phyloP scores from a whole-genome alignment of 2,888 invertebrate genomes.

The Argynnis bischoffii region DNA sequence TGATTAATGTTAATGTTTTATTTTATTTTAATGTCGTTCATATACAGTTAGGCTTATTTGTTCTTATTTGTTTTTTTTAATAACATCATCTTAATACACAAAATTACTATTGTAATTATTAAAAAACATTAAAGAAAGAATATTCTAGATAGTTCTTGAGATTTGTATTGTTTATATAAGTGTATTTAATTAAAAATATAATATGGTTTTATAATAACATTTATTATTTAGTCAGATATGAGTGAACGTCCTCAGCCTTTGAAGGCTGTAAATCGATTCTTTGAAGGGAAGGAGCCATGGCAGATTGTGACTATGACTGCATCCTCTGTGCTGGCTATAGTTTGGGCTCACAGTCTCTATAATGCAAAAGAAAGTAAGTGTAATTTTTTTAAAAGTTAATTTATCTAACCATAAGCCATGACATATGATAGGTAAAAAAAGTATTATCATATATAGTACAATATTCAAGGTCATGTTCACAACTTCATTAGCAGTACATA shows the following conservation, averaged over 20 bases:
- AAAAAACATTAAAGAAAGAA: background rate
- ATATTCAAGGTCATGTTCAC: background rate
- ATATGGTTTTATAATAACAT: background rate
- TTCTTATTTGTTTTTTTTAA: background rate
- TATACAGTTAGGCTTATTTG: no score
- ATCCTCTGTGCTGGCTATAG: conserved; percentile 85
- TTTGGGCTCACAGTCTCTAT: conserved; percentile 89
- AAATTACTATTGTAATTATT: background rate
- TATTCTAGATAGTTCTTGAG: background rate
- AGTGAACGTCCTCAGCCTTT: conserved; percentile 71
- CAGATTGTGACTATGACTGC: conserved; percentile 90
- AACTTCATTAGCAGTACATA: background rate
- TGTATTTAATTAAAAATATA: no score
- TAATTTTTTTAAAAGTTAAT: conserved; percentile 1
- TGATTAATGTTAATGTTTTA: background rate
- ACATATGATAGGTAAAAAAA: no score
- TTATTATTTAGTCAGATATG: conserved; percentile 49
- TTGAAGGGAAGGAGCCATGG: conserved; percentile 90
- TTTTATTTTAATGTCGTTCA: no score
- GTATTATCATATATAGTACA: background rate
- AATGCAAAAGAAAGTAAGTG: conserved; percentile 87
- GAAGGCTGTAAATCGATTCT: conserved; percentile 82
- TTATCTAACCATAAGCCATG: no score
- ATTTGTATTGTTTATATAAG: background rate
- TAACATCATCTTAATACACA: background rate